A percentile compares a stretch with the other conserved stretches of the same genome.
These are phyloP conservation scores for Spodoptera picta DNA, from an alignment of 2,888 invertebrate species.

Conservation along the genomic window DNA sequence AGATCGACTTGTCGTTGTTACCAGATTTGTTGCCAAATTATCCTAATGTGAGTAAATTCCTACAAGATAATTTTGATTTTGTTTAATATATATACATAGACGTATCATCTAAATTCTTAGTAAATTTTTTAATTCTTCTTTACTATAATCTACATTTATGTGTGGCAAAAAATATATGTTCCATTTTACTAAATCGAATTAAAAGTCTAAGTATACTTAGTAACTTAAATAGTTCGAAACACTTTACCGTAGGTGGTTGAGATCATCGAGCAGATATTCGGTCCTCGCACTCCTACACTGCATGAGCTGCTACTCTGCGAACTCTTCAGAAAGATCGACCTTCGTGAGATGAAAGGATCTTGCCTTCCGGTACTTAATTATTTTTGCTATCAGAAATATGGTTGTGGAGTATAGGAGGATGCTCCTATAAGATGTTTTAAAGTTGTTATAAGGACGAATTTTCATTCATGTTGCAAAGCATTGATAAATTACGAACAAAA, in stretches of 20 bases:
- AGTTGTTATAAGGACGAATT: no score
- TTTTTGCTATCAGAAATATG: not conserved
- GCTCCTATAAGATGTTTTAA: no score
- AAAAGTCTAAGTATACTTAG: no score
- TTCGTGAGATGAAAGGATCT: slow-evolving; percentile 95
- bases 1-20: slow-evolving; percentile 92
- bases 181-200: no score
- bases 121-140: no score
- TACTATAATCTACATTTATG: no score
- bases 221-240: not conserved
- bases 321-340: slow-evolving; percentile 95
- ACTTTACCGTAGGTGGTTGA: slow-evolving; percentile 90
- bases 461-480: no score
- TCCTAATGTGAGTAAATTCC: slow-evolving; percentile 90
- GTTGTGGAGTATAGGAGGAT: no score
- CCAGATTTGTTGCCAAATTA: slow-evolving; percentile 91
- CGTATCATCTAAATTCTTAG: no score
- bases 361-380: slow-evolving; percentile 90
- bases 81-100: no score
- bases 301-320: slow-evolving; percentile 95
- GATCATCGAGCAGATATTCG: slow-evolving; percentile 93
- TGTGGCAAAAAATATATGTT: not conserved
- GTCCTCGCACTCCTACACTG: slow-evolving; percentile 92
- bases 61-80: no score
- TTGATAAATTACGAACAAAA: no score